Evolutionary conservation across 2,888 invertebrate species (phyloP), one percentile per base, ranked within the genome.

Genomic region (Magallana nippona): DNA sequence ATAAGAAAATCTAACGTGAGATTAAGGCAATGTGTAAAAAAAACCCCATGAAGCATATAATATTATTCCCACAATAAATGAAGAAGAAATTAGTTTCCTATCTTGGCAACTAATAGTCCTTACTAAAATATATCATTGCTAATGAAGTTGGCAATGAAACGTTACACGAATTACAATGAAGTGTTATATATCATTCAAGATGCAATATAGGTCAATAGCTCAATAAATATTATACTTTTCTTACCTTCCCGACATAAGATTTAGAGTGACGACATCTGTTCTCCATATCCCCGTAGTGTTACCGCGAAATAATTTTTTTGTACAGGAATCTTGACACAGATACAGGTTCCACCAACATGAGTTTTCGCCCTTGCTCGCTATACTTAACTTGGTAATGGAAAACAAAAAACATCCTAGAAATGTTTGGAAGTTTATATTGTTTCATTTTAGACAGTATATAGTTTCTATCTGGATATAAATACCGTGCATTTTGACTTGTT

Each of bases 301-400:
- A 11, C 71, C 71, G 2, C 71, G 71, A 15, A 71, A 71, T 32
- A 27, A 22, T 13, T 11, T 11, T 71, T 13, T 71, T 27, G 22
- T 22, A 32, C 71, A 71, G 13, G 71, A 71, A 27, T 71, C 71
- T 32, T 71, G 71, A 71, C 71, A 71, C 1, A 71, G 71, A 32
- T 71, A 71, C 32, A 71, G 3, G 32, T 71, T 27, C 71, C 71
- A 71, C 71, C 71, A 71, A 27, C 71, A 71, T 1, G 22, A 27
- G 32, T 71, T 71, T 71, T 22, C 71, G 27, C 71, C 71, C 15
- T 71, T 71, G 15, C 22, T 71, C 15, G 71, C 22, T 71, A 71
- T 27, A 3, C 27, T 71, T 10, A 71, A 27, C 71, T 71, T 8
- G 27, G 13, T 27, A 32, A 71, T n/a, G 1, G 58, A 60, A n/a